phyloP scores from a whole-genome alignment of 2,888 invertebrate genomes.

The Tryphoninae sp. region DNA sequence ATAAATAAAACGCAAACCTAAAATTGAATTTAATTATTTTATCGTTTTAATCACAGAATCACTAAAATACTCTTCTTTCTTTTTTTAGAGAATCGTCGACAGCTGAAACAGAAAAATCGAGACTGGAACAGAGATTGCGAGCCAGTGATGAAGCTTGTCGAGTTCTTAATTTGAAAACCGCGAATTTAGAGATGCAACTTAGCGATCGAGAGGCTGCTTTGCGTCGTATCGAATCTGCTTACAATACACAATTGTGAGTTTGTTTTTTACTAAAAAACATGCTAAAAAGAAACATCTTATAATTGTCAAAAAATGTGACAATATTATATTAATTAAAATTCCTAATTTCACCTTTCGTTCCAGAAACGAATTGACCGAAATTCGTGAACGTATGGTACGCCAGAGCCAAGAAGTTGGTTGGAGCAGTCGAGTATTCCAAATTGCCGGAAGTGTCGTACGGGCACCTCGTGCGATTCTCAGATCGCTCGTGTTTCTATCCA shows the following conservation, averaged over 20 bases:
- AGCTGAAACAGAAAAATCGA: conserved; percentile 70
- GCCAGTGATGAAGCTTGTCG: conserved; percentile 69
- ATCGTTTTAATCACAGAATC: too few relatives aligned
- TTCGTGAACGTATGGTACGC: conserved; percentile 72
- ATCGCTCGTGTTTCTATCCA: conserved; percentile 74
- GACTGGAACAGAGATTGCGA: conserved; percentile 69
- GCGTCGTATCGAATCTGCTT: conserved; percentile 72
- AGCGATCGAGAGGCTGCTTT: conserved; percentile 73
- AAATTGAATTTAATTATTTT: too few relatives aligned
- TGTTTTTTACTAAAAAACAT: neutral
- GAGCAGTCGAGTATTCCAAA: conserved; percentile 76
- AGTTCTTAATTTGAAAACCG: conserved; percentile 66
- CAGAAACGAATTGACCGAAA: conserved; percentile 72
- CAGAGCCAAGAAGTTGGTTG: conserved; percentile 75
- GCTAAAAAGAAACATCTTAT: neutral
- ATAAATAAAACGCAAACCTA: too few relatives aligned
- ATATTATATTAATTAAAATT: neutral
- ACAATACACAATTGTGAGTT: conserved; percentile 72
- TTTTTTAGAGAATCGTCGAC: conserved; percentile 68
- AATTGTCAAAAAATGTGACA: conserved; percentile 11
- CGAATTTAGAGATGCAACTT: conserved; percentile 71
- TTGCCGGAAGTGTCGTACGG: conserved; percentile 76
- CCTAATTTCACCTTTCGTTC: neutral
- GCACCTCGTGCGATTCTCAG: conserved; percentile 76
- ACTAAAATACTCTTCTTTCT: conserved; percentile 23